Percentiles rank a stretch among this genome's conserved stretches.
Conservation (phyloP, 2,797 vertebrate species). For the Gephyroberyx darwinii region DNA sequence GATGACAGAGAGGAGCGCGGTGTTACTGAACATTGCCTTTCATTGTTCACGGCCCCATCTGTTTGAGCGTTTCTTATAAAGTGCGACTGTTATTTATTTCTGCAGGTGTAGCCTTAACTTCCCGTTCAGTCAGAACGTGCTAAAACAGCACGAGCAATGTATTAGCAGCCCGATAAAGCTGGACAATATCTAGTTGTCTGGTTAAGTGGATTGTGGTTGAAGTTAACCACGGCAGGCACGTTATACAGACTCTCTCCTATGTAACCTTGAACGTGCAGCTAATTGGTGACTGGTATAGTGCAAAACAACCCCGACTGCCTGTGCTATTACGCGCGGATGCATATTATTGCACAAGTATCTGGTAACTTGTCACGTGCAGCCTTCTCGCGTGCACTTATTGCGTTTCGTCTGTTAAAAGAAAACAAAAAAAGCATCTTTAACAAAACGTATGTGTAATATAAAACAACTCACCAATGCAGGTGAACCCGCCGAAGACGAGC, state of each 20-base stretch:
- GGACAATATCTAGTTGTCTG: too few relatives aligned
- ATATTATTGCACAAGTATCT: too few relatives aligned
- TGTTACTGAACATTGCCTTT: slow-evolving; percentile 10
- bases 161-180: not conserved
- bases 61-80: slow-evolving; percentile 27
- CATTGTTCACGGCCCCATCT: slow-evolving; percentile 40
- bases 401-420: not conserved
- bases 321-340: slow-evolving; percentile 45
- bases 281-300: slow-evolving; percentile 54
- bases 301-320: slow-evolving; percentile 41
- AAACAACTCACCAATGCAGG: slow-evolving; percentile 81
- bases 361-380: slow-evolving; percentile 42
- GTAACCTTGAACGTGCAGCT: slow-evolving; percentile 68
- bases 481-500: slow-evolving; percentile 75
- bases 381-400: not conserved
- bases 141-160: not conserved
- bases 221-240: slow-evolving; percentile 59
- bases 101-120: slow-evolving; percentile 61
- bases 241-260: not conserved
- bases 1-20: slow-evolving; percentile 21
- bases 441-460: not conserved
- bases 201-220: not conserved
- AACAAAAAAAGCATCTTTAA: not conserved
- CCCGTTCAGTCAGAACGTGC: slow-evolving; percentile 23
- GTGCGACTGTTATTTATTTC: not conserved